Percentiles rank a stretch among this genome's conserved stretches.
Evolutionary conservation across 1,140 invertebrate species (phyloP).

Genomic region (Popillia japonica): DNA sequence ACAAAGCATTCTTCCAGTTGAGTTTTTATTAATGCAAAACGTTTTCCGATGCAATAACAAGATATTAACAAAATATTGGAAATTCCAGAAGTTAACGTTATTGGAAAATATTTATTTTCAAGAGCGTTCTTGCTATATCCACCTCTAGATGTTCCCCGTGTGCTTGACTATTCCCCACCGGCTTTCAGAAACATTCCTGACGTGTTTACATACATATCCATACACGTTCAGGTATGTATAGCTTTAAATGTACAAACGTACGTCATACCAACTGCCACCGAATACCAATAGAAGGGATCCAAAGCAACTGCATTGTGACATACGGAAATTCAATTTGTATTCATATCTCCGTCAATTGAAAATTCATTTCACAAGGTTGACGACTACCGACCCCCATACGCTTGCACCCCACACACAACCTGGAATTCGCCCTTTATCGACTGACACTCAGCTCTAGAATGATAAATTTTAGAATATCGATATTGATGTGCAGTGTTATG

Average conservation of each 20-base stretch:
- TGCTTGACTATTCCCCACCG: background rate
- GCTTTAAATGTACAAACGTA: background rate
- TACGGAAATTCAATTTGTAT: constrained; percentile 27
- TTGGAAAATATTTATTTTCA: background rate
- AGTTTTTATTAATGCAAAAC: too few relatives aligned
- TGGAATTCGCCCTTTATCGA: background rate
- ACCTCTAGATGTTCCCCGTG: background rate
- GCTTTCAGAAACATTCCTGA: background rate
- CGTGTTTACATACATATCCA: background rate
- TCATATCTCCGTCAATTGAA: constrained; percentile 27
- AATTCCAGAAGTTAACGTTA: background rate
- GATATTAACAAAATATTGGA: too few relatives aligned
- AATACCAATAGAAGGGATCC: constrained; percentile 3
- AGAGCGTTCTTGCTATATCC: background rate
- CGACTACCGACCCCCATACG: background rate
- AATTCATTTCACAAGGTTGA: constrained; percentile 21
- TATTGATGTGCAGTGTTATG: background rate
- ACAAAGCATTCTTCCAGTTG: too few relatives aligned
- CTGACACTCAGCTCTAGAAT: background rate
- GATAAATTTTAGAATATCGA: constrained; percentile 15
- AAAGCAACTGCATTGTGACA: constrained; percentile 25
- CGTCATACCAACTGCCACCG: background rate
- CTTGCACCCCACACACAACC: background rate
- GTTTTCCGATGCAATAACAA: too few relatives aligned
- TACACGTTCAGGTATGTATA: background rate